Conservation (phyloP, 2,888 invertebrate genomes). For the Pelosia muscerda region DNA sequence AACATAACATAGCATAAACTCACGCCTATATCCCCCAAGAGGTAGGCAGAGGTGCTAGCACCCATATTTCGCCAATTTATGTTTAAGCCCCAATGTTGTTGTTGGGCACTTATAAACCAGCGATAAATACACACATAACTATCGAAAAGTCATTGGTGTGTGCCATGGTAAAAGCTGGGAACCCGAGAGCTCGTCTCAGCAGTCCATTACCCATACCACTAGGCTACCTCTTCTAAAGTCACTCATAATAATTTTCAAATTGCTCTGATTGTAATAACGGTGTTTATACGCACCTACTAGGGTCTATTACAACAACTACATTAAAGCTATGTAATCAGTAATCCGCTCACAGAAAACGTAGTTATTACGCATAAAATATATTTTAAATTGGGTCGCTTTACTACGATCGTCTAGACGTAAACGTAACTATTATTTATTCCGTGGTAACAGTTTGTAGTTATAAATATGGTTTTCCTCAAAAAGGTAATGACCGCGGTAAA, state of each 20-base stretch:
- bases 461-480: conserved; percentile 45
- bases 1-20: too few species aligned
- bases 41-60: too few species aligned
- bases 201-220: too few species aligned
- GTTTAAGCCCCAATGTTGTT: too few species aligned
- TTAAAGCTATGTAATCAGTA: not conserved
- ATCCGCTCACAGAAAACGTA: not conserved
- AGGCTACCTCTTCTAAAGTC: not conserved
- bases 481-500: conserved; percentile 37
- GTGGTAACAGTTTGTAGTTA: conserved; percentile 23
- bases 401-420: conserved; percentile 37
- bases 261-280: not conserved
- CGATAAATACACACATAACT: too few species aligned
- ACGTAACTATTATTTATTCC: too few species aligned
- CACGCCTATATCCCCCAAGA: too few species aligned
- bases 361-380: not conserved
- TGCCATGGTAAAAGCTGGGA: too few species aligned
- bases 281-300: not conserved
- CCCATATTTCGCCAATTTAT: too few species aligned
- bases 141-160: too few species aligned
- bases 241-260: not conserved
- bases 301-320: not conserved
- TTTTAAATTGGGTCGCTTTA: conserved; percentile 24
- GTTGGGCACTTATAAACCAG: too few species aligned
- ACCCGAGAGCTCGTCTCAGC: too few species aligned